A percentile compares a stretch with the other conserved stretches of the same genome.
phyloP scores from a whole-genome alignment of 2,797 vertebrate genomes.

The Argyrosomus regius region DNA sequence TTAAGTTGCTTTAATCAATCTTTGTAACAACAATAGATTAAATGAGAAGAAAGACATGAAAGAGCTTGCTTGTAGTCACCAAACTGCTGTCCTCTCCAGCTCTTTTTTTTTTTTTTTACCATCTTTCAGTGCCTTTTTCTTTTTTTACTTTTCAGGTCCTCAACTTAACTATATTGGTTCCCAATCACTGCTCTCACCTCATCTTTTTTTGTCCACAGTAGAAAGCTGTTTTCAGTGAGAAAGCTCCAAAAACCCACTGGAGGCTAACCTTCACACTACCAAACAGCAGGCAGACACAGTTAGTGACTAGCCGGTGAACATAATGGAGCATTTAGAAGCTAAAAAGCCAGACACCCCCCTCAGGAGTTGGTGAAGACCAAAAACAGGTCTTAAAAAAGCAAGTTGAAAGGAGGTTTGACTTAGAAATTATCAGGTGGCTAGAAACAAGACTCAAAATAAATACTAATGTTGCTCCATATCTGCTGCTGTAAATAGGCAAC shows the following conservation, averaged over 20 bases:
- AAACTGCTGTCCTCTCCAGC: not conserved
- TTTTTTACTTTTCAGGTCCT: not conserved
- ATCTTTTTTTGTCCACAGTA: not conserved
- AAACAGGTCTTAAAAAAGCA: not conserved
- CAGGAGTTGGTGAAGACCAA: not conserved
- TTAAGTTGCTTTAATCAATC: constrained; percentile 35
- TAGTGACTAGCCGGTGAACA: not conserved
- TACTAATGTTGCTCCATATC: not conserved
- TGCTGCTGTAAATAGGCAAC: not conserved
- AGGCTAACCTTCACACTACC: not conserved
- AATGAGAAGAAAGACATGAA: not conserved
- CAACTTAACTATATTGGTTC: not conserved
- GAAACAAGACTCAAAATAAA: not conserved
- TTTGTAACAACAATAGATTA: constrained; percentile 7
- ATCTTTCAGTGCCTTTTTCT: not conserved
- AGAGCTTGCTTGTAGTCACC: not conserved
- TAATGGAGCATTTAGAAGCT: not conserved
- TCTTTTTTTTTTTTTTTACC: not conserved
- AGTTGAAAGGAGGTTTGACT: not conserved
- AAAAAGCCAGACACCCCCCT: not conserved
- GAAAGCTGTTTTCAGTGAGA: constrained; percentile 3
- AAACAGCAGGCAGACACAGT: constrained; percentile 10
- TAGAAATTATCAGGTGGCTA: not conserved
- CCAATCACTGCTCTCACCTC: not conserved
- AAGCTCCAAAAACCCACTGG: not conserved